phyloP scores from a whole-genome alignment of 2,888 invertebrate genomes.

The Agrenia bidenticulata region DNA sequence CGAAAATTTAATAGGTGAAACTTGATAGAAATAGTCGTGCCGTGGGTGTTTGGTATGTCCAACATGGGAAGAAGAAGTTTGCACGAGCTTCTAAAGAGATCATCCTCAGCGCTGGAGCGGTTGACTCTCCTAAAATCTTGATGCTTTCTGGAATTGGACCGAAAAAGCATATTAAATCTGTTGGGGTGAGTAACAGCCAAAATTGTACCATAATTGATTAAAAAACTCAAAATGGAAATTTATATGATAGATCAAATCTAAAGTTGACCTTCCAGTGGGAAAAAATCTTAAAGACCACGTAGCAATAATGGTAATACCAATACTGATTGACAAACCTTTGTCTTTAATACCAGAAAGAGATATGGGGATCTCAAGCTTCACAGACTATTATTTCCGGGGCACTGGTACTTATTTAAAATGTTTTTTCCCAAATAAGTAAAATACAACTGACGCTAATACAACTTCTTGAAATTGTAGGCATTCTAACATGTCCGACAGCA shows the following conservation, averaged over 20 bases:
- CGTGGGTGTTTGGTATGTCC: slow-evolving; percentile 41
- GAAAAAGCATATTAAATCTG: slow-evolving; percentile 28
- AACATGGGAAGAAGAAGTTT: slow-evolving; percentile 40
- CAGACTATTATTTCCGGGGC: slow-evolving; percentile 39
- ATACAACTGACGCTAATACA: too few relatives aligned
- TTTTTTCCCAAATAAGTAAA: too few relatives aligned
- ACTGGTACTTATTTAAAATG: slow-evolving; percentile 21
- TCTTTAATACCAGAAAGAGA: slow-evolving; percentile 44
- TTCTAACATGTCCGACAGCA: slow-evolving; percentile 30
- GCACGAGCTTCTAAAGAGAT: slow-evolving; percentile 42
- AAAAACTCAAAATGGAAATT: too few relatives aligned
- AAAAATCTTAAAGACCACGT: slow-evolving; percentile 43
- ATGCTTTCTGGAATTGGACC: slow-evolving; percentile 48
- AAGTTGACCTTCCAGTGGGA: slow-evolving; percentile 43
- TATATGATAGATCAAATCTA: slow-evolving; percentile 41
- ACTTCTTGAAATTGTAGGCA: slow-evolving; percentile 21
- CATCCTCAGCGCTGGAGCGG: slow-evolving; percentile 34
- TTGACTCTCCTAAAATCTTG: slow-evolving; percentile 43
- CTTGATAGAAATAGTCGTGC: slow-evolving; percentile 37
- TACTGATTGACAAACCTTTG: slow-evolving; percentile 31
- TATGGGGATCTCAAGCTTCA: slow-evolving; percentile 28
- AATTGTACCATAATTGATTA: too few relatives aligned
- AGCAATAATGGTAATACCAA: slow-evolving; percentile 23
- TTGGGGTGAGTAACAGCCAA: slow-evolving; percentile 22
- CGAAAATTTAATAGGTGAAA: slow-evolving; percentile 31